Base-by-base conservation (phyloP, 2,797 vertebrate genomes). In the Acrocephalus scirpaceus region DNA sequence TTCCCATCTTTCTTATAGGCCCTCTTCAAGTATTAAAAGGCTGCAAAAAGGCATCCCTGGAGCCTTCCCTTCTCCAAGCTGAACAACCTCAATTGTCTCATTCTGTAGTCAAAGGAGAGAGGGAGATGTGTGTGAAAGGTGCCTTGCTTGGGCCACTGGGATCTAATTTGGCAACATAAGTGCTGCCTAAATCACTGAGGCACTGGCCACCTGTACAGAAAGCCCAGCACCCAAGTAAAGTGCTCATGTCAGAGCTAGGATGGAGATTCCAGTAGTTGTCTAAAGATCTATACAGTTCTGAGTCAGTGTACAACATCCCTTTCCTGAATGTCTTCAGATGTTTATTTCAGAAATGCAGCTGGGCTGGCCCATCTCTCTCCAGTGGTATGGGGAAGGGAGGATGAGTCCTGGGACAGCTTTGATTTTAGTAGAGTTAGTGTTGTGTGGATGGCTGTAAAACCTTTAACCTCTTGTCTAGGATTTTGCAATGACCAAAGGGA, bases 221-320 rank as follows among this genome's bases (percentile, higher is more conserved):
- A 78, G 21, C 40, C 34, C 40, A 67, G 66, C 40, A n/a, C 11
- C 14, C 23, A 6, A 32, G 21, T 0, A 2, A n/a, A 38, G 27
- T 3, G 25, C 32, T 56, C 1, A 0, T 16, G 4, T 17, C 5
- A 1, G 2, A 34, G 34, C 36, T 21, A 17, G 58, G 27, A 71
- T n/a, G 22, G 29, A 16, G 13, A 15, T 32, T 38, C 11, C 70
- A 27, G 30, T 2, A 2, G 15, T 0, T 67, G 62, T 51, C 2
- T 9, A 15, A 21, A 56, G 29, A 19, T 9, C 44, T 26, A 27
- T 8, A 4, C 17, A 7, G 8, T 8, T 45, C 50, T 50, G 38
- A 38, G 26, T 16, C 56, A 48, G 36, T 12, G 11, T 2, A 9
- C 13, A 51, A 4, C 17, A 30, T 10, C 62, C 7, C 45, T 38